Conservation (phyloP, 1,140 invertebrate genomes). For the Mactra quadrangularis region DNA sequence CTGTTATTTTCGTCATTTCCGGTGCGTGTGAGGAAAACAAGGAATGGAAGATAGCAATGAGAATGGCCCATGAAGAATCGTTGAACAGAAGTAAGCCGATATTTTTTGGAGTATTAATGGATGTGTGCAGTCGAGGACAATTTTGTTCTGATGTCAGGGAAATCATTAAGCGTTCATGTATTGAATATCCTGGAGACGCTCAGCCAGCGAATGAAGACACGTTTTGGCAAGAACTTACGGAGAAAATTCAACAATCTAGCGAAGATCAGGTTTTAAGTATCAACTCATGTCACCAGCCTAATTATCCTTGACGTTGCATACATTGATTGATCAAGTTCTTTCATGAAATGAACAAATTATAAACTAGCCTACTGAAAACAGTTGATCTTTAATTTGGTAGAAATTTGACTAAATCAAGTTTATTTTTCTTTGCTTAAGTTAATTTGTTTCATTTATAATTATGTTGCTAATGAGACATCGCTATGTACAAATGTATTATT, state of each 20-base stretch:
- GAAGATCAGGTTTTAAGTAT: too few relatives aligned
- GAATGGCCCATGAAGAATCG: constrained; percentile 43
- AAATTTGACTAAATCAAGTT: too few relatives aligned
- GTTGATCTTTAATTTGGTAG: too few relatives aligned
- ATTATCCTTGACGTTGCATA: too few relatives aligned
- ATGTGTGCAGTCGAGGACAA: neutral
- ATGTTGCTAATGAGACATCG: too few relatives aligned
- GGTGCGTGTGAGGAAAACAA: neutral
- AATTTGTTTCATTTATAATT: too few relatives aligned
- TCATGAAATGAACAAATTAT: too few relatives aligned
- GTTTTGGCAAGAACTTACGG: constrained; percentile 30
- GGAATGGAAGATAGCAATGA: constrained; percentile 44
- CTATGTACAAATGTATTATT: too few relatives aligned
- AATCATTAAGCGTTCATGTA: constrained; percentile 17
- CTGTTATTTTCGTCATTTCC: constrained; percentile 32
- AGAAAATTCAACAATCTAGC: constrained; percentile 5
- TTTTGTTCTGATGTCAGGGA: constrained; percentile 16
- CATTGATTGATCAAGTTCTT: too few relatives aligned
- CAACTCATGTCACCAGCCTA: too few relatives aligned
- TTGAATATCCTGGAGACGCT: constrained; percentile 36
- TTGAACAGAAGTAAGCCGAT: constrained; percentile 16
- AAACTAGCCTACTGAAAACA: too few relatives aligned
- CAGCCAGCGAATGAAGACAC: constrained; percentile 20
- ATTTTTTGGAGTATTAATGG: constrained; percentile 45
- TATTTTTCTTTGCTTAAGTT: too few relatives aligned